Percentiles rank a stretch among this genome's conserved stretches.
Evolutionary conservation across 1,140 invertebrate species (phyloP).

Genomic region (Bombus picipes): DNA sequence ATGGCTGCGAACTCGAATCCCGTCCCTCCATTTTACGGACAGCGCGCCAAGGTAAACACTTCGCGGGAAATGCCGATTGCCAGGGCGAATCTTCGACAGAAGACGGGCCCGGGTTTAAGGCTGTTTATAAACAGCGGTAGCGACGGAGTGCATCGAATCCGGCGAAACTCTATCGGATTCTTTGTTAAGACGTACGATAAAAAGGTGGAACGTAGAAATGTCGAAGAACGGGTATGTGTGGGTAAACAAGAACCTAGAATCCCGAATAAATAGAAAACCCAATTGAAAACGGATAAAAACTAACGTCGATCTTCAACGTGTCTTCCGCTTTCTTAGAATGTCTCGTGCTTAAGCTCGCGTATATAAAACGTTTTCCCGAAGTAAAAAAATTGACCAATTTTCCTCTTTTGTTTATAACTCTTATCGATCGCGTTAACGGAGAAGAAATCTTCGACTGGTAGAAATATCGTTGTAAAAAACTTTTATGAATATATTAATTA

Average conservation of each 20-base stretch:
- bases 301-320: not conserved
- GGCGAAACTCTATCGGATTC: not conserved
- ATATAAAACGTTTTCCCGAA: no score
- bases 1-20: constrained; percentile 3
- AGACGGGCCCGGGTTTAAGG: constrained; percentile 8
- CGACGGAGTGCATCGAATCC: not conserved
- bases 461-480: no score
- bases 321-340: not conserved
- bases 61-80: constrained; percentile 12
- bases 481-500: no score
- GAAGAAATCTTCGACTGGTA: no score
- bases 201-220: not conserved
- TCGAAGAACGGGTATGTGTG: not conserved
- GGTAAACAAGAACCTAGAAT: no score
- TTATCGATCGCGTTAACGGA: no score
- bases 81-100: not conserved
- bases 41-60: constrained; percentile 15
- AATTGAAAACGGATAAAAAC: not conserved
- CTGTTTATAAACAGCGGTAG: constrained; percentile 29
- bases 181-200: not conserved
- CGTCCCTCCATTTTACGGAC: not conserved
- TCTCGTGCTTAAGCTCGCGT: no score
- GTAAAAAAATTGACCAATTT: no score
- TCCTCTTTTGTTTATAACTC: no score
- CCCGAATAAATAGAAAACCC: not conserved